Evolutionary conservation across 2,113 vertebrate genomes (phyloP).

Genomic region (Labeo catla): DNA sequence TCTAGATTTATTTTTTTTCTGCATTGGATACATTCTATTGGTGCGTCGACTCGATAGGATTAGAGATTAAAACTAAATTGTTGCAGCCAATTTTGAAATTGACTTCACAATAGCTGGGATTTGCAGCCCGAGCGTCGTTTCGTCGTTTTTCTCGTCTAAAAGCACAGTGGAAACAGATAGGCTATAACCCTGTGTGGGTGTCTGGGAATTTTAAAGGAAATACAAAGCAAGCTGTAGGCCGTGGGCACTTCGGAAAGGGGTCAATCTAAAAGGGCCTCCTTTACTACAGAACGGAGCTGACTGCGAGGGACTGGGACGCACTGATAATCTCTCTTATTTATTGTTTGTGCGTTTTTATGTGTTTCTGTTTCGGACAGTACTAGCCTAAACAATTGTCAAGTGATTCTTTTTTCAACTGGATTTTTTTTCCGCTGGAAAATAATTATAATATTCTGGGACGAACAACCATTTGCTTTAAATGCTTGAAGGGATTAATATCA

Average conservation of each 20-base stretch:
- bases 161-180: slow-evolving; percentile 38
- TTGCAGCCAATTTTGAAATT: not conserved
- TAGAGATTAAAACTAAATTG: not conserved
- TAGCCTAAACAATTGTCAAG: not conserved
- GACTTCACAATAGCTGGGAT: not conserved
- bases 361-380: not conserved
- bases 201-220: slow-evolving; percentile 70
- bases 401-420: not conserved
- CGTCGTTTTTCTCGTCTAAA: slow-evolving; percentile 23
- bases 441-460: not conserved
- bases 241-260: slow-evolving; percentile 13
- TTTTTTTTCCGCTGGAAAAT: not conserved
- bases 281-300: slow-evolving; percentile 36
- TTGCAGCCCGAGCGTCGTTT: slow-evolving; percentile 29
- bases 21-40: slow-evolving; percentile 35
- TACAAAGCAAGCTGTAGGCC: slow-evolving; percentile 64
- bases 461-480: not conserved
- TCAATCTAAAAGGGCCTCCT: slow-evolving; percentile 40
- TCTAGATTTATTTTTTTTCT: slow-evolving; percentile 24
- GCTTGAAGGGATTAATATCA: not conserved
- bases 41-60: not conserved
- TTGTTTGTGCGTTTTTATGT: not conserved
- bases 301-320: slow-evolving; percentile 41
- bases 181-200: slow-evolving; percentile 83
- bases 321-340: not conserved